phyloP scores from a whole-genome alignment of 1,140 invertebrate genomes.

The Neodiprion lecontei region DNA sequence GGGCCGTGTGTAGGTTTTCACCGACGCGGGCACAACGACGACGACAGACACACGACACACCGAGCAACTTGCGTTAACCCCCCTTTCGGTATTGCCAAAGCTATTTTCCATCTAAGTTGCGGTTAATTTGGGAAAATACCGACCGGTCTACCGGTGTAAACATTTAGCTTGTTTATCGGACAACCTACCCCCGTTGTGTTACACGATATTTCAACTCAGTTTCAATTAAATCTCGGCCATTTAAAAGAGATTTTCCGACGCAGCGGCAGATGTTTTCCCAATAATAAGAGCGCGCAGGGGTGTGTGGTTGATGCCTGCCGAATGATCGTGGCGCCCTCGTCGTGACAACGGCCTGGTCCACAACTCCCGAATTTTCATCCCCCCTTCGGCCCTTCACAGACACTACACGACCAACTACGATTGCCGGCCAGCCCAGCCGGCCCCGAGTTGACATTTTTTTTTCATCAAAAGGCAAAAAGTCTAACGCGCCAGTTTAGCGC shows the following conservation, averaged over 20 bases:
- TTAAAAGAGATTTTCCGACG: neutral
- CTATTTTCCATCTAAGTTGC: neutral
- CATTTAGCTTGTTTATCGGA: neutral
- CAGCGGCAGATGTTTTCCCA: constrained; percentile 14
- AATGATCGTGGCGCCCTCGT: neutral
- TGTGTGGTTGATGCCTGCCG: neutral
- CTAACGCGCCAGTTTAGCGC: no score
- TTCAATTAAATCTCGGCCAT: neutral
- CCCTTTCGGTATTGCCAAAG: neutral
- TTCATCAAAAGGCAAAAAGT: no score
- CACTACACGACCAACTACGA: no score
- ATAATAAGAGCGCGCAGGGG: constrained; percentile 14
- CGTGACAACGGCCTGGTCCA: neutral
- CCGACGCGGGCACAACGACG: constrained; percentile 5
- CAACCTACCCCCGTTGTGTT: neutral
- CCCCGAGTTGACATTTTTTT: no score
- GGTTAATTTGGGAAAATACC: neutral
- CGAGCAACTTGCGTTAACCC: neutral
- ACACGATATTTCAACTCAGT: neutral
- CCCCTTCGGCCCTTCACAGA: neutral
- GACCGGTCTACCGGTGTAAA: neutral
- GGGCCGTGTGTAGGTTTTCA: constrained; percentile 1
- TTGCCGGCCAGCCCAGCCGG: no score
- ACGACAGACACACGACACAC: neutral
- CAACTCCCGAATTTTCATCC: neutral